These are phyloP conservation scores for Nomada hirtipes DNA, from an alignment of 2,888 invertebrate species.

Conservation along the genomic window DNA sequence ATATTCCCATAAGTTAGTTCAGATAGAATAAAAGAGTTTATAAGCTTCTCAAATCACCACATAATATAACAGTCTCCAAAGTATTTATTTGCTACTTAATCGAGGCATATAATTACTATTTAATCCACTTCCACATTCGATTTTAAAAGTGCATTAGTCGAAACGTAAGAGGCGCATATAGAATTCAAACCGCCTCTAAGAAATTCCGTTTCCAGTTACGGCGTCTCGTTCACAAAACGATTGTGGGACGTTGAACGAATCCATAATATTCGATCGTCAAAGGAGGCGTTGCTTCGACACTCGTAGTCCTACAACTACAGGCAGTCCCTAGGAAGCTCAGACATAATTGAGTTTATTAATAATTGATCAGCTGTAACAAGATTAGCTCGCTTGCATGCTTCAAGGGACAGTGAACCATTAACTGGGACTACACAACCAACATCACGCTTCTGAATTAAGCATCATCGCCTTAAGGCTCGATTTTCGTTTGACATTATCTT, in stretches of 20 bases:
- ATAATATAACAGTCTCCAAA: too few relatives aligned
- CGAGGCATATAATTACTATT: too few relatives aligned
- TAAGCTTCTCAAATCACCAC: too few relatives aligned
- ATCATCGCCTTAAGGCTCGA: slow-evolving; percentile 11
- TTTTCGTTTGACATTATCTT: slow-evolving; percentile 10
- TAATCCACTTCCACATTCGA: too few relatives aligned
- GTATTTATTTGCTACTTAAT: too few relatives aligned
- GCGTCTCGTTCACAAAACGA: neutral
- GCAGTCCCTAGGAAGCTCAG: slow-evolving; percentile 13
- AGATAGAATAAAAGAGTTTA: too few relatives aligned
- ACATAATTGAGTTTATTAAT: slow-evolving; percentile 59
- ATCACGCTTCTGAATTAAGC: slow-evolving; percentile 22
- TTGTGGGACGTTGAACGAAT: slow-evolving; percentile 21
- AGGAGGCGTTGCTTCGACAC: slow-evolving; percentile 27
- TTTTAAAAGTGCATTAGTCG: too few relatives aligned
- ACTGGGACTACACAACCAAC: slow-evolving; percentile 12
- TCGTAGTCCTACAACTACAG: slow-evolving; percentile 7
- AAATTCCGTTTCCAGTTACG: neutral
- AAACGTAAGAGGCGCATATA: neutral
- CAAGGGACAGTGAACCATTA: slow-evolving; percentile 34
- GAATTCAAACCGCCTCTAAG: neutral
- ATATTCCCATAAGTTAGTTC: too few relatives aligned
- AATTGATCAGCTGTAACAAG: slow-evolving; percentile 56
- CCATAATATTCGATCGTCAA: slow-evolving; percentile 31
- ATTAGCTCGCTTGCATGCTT: slow-evolving; percentile 32